phyloP scores from a whole-genome alignment of 2,888 invertebrate genomes.

The Serripes groenlandicus region DNA sequence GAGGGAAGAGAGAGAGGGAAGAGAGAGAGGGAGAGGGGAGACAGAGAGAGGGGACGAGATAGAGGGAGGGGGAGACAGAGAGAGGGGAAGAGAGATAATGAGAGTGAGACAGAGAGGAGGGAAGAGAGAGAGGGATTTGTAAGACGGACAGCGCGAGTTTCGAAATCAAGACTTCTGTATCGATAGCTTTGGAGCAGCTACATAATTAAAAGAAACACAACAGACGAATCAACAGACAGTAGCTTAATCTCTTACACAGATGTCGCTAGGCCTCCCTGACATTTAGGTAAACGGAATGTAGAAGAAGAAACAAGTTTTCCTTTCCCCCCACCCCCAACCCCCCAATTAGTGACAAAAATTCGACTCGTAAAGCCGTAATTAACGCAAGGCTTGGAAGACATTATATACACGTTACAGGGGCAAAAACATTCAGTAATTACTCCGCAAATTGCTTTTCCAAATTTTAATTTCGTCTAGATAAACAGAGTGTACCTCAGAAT shows the following conservation, averaged over 20 bases:
- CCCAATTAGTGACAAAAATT: conserved; percentile 28
- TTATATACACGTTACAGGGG: conserved; percentile 34
- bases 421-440: conserved; percentile 57
- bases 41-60: neutral
- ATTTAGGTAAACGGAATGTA: no score
- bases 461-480: conserved; percentile 58
- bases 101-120: neutral
- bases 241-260: no score
- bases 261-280: no score
- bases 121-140: neutral
- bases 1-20: neutral
- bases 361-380: conserved; percentile 59
- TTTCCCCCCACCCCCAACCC: no score
- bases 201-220: no score
- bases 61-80: neutral
- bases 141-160: neutral
- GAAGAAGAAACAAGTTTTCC: no score
- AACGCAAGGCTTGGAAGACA: conserved; percentile 35
- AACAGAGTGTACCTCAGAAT: conserved; percentile 25
- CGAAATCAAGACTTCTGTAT: no score
- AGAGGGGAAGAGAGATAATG: neutral
- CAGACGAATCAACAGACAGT: no score
- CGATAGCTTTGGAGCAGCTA: no score
- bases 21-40: neutral
- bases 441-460: conserved; percentile 49